Base-by-base conservation (phyloP, 2,888 invertebrate species). In the Agrypnus murinus region DNA sequence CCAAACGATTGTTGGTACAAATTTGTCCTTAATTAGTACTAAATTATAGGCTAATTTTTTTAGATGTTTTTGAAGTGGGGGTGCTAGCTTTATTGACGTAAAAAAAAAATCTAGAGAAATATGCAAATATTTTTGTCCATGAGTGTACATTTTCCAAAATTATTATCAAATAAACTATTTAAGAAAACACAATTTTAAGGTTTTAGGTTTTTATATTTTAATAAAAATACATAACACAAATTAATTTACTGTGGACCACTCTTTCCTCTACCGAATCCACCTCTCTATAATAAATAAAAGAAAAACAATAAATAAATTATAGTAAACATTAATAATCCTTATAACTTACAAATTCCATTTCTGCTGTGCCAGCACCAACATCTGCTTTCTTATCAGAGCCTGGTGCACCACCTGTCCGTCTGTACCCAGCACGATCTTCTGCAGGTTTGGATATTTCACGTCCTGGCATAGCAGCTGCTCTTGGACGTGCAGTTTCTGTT, bases 311-410 rank as follows among this genome's bases (percentile, higher is more conserved):
- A 50, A 5, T 46, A 69, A 48, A 40, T 63, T 71, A 69, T 19
- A 34, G 38, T 6, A 36, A 60, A 67, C 65, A 17, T n/a, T n/a
- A n/a, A n/a, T n/a, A 19, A 17, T 48, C 8, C 31, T 19, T n/a
- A 34, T 8, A 58, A 87, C 89, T 87, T 84, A 89, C 89, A 87
- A 97, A 98, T 91, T 98, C 97, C 83, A 98, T 91, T 86, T 93
- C 93, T 77, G 93, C 95, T 70, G 95, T 93, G 76, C 98, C 99
- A 81, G 97, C 95, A 77, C 98, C 99, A 81, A 97, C 98, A 87
- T 99, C 99, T 74, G 95, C 95, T 87, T 97, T 97, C 87, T 99
- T 99, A 86, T 99, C 98, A 57, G 83, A 79, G 46, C 86, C 86
- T 6, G 88, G 86, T 53, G 82, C 82, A 38, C 93, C 93, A 12